phyloP scores from a whole-genome alignment of 1,140 invertebrate species.

The Pararge aegeria region DNA sequence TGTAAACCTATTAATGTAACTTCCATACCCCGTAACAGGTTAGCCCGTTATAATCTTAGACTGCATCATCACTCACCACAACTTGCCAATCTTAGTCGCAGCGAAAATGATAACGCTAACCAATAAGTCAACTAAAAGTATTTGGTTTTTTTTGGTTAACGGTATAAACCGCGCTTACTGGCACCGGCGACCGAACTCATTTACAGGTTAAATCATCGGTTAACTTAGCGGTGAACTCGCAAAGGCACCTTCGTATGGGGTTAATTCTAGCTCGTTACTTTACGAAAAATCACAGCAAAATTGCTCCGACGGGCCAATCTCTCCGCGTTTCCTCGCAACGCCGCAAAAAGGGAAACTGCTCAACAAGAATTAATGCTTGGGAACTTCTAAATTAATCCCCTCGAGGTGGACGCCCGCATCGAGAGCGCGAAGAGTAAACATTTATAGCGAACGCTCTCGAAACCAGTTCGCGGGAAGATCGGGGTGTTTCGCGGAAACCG shows the following conservation, averaged over 20 bases:
- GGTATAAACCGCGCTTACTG: no score
- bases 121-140: no score
- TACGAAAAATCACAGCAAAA: slow-evolving; percentile 22
- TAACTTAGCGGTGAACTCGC: slow-evolving; percentile 26
- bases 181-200: no score
- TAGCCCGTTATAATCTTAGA: no score
- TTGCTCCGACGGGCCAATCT: slow-evolving; percentile 23
- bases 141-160: no score
- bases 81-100: no score
- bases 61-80: no score
- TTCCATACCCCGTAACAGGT: no score
- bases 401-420: slow-evolving; percentile 59
- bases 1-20: no score
- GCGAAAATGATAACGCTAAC: no score
- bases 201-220: no score
- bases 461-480: slow-evolving; percentile 50
- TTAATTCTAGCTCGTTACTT: slow-evolving; percentile 7
- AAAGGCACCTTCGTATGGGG: slow-evolving; percentile 18
- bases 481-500: slow-evolving; percentile 49
- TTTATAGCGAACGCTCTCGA: slow-evolving; percentile 47
- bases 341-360: slow-evolving; percentile 63
- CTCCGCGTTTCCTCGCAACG: slow-evolving; percentile 16
- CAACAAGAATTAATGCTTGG: slow-evolving; percentile 54
- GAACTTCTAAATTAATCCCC: slow-evolving; percentile 73
- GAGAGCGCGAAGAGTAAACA: slow-evolving; percentile 61